Evolutionary conservation across 2,888 invertebrate genomes (phyloP), one percentile per base, ranked within the genome.

Genomic region (Harpalus rubripes): DNA sequence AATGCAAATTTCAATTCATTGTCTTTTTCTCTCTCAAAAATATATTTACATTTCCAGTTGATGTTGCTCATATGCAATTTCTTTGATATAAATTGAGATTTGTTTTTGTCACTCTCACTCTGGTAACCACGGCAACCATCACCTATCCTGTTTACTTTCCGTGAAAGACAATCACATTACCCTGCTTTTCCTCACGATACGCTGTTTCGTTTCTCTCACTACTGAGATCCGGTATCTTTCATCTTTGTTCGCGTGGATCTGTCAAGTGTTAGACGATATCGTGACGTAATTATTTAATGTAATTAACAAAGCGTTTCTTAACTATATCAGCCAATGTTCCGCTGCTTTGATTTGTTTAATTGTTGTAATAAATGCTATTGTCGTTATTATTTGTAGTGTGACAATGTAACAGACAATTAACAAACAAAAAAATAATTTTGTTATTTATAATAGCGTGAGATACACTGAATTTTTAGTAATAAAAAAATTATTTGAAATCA

Each of bases 261-360:
- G 68, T 68, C 68, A 68, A 39, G 68, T 68, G 68, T 68, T 68
- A 68, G 39, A 68, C 39, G 68, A 68, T 68, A 68, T 68, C 68
- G 68, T 68, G 39, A 68, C 26, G 68, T 39, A 68, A 68, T 68
- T 68, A 15, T 68, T 68, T 68, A 39, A 68, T 68, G 68, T 26
- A n/a, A 68, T 68, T 68, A 68, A 68, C 68, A 68, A 68, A 68
- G 15, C 68, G 68, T 68, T 68, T 68, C 68, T 68, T 68, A 68
- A 68, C 68, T 15, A 39, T 68, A 68, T 39, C 39, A 39, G 7
- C 68, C n/a, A 68, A 68, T 68, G 68, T 68, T 68, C 68, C 68
- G 68, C 32, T 68, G 32, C 32, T 68, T 68, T 68, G 32, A 68
- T 41, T 68, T 12, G 32, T 68, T 68, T 68, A 68, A 68, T 68